Conservation (phyloP, 2,113 vertebrate species). For the Dasyurus viverrinus region DNA sequence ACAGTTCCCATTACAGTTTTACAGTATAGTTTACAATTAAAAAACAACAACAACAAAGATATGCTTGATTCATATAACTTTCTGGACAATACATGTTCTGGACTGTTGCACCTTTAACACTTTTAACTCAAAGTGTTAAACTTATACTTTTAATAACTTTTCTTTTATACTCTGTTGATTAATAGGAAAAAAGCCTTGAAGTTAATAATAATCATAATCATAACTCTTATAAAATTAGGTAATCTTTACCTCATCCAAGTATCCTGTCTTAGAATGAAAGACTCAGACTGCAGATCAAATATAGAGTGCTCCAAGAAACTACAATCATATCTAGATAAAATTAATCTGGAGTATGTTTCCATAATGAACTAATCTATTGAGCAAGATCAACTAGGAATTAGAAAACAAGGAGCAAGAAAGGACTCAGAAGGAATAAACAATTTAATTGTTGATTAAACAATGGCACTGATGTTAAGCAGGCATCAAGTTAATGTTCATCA, state of each 20-base stretch:
- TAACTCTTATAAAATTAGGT: background rate
- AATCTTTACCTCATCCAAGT: background rate
- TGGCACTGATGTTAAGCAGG: background rate
- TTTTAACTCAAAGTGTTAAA: background rate
- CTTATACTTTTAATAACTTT: too few relatives aligned
- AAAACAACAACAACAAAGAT: slow-evolving; percentile 1
- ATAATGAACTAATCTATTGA: background rate
- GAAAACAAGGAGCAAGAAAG: background rate
- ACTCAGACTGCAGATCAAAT: background rate
- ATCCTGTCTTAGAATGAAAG: background rate
- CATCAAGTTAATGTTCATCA: background rate
- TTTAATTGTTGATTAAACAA: background rate
- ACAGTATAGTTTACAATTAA: slow-evolving; percentile 23
- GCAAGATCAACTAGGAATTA: background rate
- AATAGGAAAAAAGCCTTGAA: background rate
- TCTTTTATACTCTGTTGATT: background rate
- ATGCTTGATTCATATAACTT: background rate
- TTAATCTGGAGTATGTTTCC: background rate
- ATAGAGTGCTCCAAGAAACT: background rate
- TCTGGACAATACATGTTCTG: accelerated
- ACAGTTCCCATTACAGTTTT: slow-evolving; percentile 6
- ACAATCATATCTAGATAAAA: background rate
- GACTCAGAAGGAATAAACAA: background rate
- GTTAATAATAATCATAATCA: background rate
- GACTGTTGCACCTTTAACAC: background rate